Base-by-base conservation (phyloP, 2,888 invertebrate species). In the Mermis nigrescens region DNA sequence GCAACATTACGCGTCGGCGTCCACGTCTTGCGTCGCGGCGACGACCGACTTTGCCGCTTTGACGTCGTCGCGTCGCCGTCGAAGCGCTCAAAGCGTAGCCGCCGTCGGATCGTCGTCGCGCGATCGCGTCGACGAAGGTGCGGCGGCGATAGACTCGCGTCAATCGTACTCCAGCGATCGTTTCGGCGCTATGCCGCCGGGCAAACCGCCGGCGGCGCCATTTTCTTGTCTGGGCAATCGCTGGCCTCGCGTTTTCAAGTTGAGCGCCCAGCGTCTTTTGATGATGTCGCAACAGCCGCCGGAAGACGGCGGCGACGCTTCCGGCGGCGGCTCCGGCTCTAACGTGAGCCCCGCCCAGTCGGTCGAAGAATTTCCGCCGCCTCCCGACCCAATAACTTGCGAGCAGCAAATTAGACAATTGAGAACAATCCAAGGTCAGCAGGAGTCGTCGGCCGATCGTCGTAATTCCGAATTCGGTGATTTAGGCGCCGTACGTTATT, bases 361-460 rank as follows among this genome's bases (percentile, higher is more conserved):
- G 7, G 22, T 53, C 2, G 68, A 68, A 55, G 70, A 70, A 55
- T 70, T 70, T 60, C 71, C 71, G n/a, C 70, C 72, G 22, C 72
- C 71, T 19, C 73, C 72, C 27, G 68, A 68, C 15, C 71, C 71
- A 2, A 63, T 69, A 56, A n/a, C 59, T 58, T 60, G 63, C 60
- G 61, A 60, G 29, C 32, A 52, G 31, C 55, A 54, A 4, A 45
- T 62, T 22, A 27, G 22, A 7, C 7, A 53, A 7, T 29, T 31
- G 38, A 46, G 19, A 38, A 59, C 27, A 53, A 56, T 22, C n/a
- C 38, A 19, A 38, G 38, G 19, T 15, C 38, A 38, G 12, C 38
- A 38, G 38, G 12, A 12, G 19, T 38, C 38, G 19, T 38, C 38
- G 38, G 38, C 38, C 38, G n/a, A n/a, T n/a, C n/a, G n/a, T n/a